phyloP scores from a whole-genome alignment of 2,888 invertebrate species.

The Thelaira solivaga region DNA sequence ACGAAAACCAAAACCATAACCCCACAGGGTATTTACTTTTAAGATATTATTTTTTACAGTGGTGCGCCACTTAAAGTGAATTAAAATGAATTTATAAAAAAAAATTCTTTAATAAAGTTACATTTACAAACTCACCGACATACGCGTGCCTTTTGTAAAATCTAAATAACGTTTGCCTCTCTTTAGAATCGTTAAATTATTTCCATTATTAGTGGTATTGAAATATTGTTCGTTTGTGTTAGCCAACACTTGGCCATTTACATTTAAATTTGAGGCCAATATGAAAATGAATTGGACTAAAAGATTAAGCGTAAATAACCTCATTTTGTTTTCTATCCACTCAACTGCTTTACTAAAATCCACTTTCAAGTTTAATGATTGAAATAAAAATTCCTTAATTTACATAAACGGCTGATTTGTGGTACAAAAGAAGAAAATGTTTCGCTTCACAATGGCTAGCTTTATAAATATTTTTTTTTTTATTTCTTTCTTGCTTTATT shows the following conservation, averaged over 20 bases:
- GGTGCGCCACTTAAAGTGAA: constrained; percentile 81
- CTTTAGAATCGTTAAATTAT: constrained; percentile 45
- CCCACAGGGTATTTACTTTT: constrained; percentile 82
- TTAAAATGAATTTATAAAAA: no score
- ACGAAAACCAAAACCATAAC: constrained; percentile 84
- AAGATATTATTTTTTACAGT: constrained; percentile 85
- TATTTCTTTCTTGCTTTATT: not conserved
- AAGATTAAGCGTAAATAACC: constrained; percentile 2
- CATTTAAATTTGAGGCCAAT: not conserved
- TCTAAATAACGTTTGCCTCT: constrained; percentile 75
- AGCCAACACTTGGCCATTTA: not conserved
- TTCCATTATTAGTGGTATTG: constrained; percentile 4
- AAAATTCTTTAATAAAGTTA: not conserved
- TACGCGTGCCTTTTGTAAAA: constrained; percentile 73
- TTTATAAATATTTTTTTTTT: not conserved
- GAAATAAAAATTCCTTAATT: not conserved
- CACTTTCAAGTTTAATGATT: not conserved
- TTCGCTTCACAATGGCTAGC: no score
- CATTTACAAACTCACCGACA: constrained; percentile 75
- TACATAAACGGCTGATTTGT: not conserved
- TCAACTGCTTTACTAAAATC: not conserved
- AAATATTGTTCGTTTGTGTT: not conserved
- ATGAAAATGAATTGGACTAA: not conserved
- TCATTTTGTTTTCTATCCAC: constrained; percentile 5
- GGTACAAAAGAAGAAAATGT: no score